Percentiles rank a stretch among this genome's conserved stretches.
phyloP scores from a whole-genome alignment of 2,113 vertebrate species.

The Henicopernis longicauda region DNA sequence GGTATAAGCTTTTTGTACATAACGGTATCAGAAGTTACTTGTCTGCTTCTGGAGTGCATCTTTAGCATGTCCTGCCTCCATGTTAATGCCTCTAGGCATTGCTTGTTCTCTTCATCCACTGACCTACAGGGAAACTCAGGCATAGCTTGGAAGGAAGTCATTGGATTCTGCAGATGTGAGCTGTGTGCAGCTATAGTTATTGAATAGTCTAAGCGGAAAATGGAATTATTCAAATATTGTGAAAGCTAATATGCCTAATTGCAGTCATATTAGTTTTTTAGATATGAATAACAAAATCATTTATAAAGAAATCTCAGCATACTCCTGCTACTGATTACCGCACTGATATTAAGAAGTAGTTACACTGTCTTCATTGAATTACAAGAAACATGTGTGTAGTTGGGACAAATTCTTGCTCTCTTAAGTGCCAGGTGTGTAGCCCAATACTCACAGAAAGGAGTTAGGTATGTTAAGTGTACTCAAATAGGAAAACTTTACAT shows the following conservation, averaged over 20 bases:
- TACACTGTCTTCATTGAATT: background rate
- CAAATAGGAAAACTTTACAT: background rate
- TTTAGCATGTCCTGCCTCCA: background rate
- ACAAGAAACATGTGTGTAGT: background rate
- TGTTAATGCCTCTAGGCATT: background rate
- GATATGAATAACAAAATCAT: background rate
- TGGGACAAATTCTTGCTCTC: background rate
- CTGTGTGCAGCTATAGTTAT: background rate
- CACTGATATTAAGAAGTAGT: background rate
- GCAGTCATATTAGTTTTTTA: background rate
- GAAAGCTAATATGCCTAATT: background rate
- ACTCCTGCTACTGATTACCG: background rate
- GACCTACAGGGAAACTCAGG: background rate
- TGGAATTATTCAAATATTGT: background rate
- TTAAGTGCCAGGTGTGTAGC: background rate
- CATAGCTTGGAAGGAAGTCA: background rate
- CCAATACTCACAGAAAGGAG: background rate
- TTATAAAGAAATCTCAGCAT: background rate
- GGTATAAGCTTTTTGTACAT: background rate
- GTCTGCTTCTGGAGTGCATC: background rate
- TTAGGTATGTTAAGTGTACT: background rate
- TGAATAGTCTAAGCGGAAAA: background rate
- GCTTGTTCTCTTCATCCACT: background rate
- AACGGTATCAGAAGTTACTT: background rate
- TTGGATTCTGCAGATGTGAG: background rate